A percentile compares a stretch with the other conserved stretches of the same genome.
Evolutionary conservation across 1,140 invertebrate genomes (phyloP).

Genomic region (Sinonovacula constricta): DNA sequence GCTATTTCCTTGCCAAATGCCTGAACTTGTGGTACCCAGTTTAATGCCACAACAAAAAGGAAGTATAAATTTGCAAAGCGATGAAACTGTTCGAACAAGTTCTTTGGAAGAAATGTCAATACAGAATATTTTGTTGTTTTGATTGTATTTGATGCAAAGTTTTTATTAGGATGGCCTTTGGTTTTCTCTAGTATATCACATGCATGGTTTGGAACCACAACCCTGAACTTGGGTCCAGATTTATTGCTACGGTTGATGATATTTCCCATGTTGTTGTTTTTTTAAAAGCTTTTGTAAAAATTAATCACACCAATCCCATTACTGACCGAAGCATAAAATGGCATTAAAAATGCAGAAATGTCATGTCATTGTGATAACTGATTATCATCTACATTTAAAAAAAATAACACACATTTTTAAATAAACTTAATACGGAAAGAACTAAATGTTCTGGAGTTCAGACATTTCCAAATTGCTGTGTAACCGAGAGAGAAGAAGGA

Average conservation of each 20-base stretch:
- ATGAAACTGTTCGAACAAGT: slow-evolving; percentile 98
- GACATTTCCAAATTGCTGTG: too few species aligned
- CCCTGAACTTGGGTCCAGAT: slow-evolving; percentile 65
- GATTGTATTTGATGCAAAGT: slow-evolving; percentile 81
- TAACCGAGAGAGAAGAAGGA: too few species aligned
- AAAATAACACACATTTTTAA: too few species aligned
- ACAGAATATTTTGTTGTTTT: slow-evolving; percentile 96
- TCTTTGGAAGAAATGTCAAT: slow-evolving; percentile 96
- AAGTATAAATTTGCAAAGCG: slow-evolving; percentile 99
- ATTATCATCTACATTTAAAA: too few species aligned
- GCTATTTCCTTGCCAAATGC: slow-evolving; percentile 98
- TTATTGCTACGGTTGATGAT: slow-evolving; percentile 55
- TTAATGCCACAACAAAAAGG: slow-evolving; percentile 95
- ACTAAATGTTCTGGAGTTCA: too few species aligned
- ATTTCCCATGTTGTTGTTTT: slow-evolving; percentile 58
- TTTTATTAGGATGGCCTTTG: slow-evolving; percentile 90
- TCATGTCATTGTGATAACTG: too few species aligned
- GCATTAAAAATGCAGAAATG: too few species aligned
- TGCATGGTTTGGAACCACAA: slow-evolving; percentile 75
- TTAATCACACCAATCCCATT: too few species aligned
- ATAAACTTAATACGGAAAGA: too few species aligned
- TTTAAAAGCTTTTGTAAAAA: too few species aligned
- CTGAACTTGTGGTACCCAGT: slow-evolving; percentile 93
- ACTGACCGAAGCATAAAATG: too few species aligned
- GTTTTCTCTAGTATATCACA: slow-evolving; percentile 79